These are phyloP conservation scores for Chrysopa pallens DNA, from an alignment of 1,140 invertebrate genomes.

Conservation along the genomic window DNA sequence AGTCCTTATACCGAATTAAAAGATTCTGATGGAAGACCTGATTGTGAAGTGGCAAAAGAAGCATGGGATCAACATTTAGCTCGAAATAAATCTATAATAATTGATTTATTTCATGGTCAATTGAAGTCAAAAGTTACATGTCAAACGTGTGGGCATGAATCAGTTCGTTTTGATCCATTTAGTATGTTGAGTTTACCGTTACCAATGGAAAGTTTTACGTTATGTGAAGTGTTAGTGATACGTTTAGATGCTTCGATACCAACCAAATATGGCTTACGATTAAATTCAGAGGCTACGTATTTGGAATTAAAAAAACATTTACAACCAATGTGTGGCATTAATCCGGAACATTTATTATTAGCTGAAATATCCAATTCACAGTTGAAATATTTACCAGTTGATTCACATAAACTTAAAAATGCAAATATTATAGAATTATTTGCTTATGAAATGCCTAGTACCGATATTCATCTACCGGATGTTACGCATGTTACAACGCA, in stretches of 20 bases:
- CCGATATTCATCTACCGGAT: slow-evolving; percentile 2
- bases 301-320: slow-evolving; percentile 50
- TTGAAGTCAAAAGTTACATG: slow-evolving; percentile 72
- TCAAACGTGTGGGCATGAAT: slow-evolving; percentile 56
- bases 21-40: slow-evolving; percentile 58
- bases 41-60: slow-evolving; percentile 56
- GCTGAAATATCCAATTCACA: slow-evolving; percentile 49
- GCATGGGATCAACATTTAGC: slow-evolving; percentile 70
- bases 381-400: slow-evolving; percentile 31
- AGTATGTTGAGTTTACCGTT: slow-evolving; percentile 72
- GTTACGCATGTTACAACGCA: neutral
- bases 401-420: slow-evolving; percentile 20
- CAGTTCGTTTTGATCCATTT: slow-evolving; percentile 77
- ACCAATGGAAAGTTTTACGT: slow-evolving; percentile 58
- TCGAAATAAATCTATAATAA: slow-evolving; percentile 66
- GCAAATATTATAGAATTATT: slow-evolving; percentile 18
- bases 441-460: slow-evolving; percentile 22
- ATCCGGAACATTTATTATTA: slow-evolving; percentile 39
- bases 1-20: slow-evolving; percentile 55
- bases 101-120: slow-evolving; percentile 81
- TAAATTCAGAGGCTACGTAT: slow-evolving; percentile 66
- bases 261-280: slow-evolving; percentile 59
- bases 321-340: slow-evolving; percentile 39
- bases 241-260: slow-evolving; percentile 60
- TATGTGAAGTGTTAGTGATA: slow-evolving; percentile 59